A percentile compares a stretch with the other conserved stretches of the same genome.
Evolutionary conservation across 2,888 invertebrate genomes (phyloP).

Genomic region (Sympetrum striolatum): DNA sequence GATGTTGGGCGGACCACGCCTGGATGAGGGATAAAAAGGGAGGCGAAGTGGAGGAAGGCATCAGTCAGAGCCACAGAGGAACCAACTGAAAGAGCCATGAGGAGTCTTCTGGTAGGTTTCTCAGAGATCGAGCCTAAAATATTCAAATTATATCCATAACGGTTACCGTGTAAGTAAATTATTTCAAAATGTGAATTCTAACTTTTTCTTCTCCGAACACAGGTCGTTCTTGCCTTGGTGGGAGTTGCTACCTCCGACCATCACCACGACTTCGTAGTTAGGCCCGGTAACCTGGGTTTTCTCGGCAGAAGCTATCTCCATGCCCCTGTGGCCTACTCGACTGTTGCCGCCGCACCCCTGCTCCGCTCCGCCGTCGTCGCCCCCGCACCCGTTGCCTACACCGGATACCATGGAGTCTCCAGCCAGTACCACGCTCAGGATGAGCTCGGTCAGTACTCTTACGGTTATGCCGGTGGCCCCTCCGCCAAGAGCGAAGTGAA

Average conservation of each 20-base stretch:
- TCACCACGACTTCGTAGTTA: too few relatives aligned
- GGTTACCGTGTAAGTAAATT: too few relatives aligned
- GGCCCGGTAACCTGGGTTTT: neutral
- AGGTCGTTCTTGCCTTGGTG: constrained; percentile 27
- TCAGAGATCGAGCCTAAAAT: neutral
- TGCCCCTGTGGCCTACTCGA: constrained; percentile 15
- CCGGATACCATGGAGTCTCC: constrained; percentile 49
- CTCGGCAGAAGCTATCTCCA: neutral
- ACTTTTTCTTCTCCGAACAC: neutral
- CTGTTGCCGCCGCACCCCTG: constrained; percentile 18
- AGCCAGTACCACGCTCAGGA: constrained; percentile 66
- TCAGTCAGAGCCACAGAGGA: constrained; percentile 42
- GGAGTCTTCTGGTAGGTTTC: constrained; percentile 6
- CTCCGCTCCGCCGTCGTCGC: neutral
- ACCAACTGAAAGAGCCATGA: neutral
- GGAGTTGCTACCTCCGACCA: too few relatives aligned
- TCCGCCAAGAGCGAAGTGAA: constrained; percentile 69
- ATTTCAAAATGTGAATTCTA: neutral
- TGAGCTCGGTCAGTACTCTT: constrained; percentile 65
- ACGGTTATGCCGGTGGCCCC: constrained; percentile 70
- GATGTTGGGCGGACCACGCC: constrained; percentile 8
- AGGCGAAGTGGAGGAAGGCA: constrained; percentile 47
- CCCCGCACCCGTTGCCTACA: neutral
- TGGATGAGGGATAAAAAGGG: constrained; percentile 9
- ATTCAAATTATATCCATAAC: neutral